Conservation (phyloP, 2,797 vertebrate genomes). For the Ataeniobius toweri region DNA sequence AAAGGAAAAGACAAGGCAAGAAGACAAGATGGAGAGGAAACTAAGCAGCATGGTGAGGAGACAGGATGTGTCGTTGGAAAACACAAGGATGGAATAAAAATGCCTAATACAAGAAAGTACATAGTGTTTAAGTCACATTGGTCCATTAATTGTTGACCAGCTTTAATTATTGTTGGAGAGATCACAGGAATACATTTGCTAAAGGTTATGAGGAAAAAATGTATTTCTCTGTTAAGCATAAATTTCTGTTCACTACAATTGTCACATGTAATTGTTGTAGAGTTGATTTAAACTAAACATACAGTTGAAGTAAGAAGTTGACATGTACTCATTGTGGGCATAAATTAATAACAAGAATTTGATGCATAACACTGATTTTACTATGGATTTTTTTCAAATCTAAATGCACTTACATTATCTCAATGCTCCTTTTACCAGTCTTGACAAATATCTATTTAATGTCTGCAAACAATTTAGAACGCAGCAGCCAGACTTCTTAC, state of each 20-base stretch:
- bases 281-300: too few species aligned
- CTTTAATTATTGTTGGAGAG: neutral
- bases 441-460: too few species aligned
- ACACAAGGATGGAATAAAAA: conserved; percentile 3
- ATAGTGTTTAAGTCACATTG: neutral
- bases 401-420: neutral
- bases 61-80: neutral
- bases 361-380: neutral
- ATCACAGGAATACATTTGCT: neutral
- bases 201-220: neutral
- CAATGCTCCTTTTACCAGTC: too few species aligned
- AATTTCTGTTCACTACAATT: too few species aligned
- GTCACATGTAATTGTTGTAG: too few species aligned
- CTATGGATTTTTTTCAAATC: neutral
- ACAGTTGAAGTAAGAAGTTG: too few species aligned
- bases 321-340: too few species aligned
- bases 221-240: neutral
- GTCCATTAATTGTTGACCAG: neutral
- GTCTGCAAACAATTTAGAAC: too few species aligned
- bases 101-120: neutral
- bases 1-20: conserved; percentile 54
- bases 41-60: conserved; percentile 29
- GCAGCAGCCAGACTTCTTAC: too few species aligned
- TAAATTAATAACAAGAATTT: neutral
- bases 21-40: conserved; percentile 45